These are phyloP conservation scores for Cheilosia vulpina DNA, from an alignment of 2,888 invertebrate genomes.

Conservation along the genomic window DNA sequence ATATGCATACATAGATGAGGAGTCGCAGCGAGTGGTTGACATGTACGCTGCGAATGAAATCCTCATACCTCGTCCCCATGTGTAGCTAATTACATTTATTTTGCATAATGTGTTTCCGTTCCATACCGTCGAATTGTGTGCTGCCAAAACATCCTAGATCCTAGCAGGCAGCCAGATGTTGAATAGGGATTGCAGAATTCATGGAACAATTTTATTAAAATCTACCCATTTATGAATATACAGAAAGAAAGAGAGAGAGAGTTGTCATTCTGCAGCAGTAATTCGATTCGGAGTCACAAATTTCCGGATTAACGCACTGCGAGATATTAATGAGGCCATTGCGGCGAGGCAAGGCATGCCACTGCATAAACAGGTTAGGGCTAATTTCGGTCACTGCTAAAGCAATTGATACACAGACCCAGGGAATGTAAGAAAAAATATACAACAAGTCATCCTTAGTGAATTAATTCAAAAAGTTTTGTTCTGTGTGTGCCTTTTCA, in stretches of 20 bases:
- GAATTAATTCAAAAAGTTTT: constrained; percentile 17
- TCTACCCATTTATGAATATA: neutral
- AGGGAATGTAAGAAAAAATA: neutral
- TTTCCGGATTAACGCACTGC: constrained; percentile 57
- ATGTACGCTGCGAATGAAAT: constrained; percentile 30
- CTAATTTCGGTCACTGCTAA: constrained; percentile 23
- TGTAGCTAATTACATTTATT: constrained; percentile 62
- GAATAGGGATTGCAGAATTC: constrained; percentile 50
- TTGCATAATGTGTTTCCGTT: constrained; percentile 65
- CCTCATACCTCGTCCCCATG: constrained; percentile 3
- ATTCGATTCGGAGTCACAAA: constrained; percentile 47
- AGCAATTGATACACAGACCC: neutral
- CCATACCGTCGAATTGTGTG: neutral
- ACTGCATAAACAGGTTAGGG: constrained; percentile 1
- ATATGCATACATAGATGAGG: neutral
- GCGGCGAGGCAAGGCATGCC: neutral
- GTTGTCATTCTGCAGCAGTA: constrained; percentile 14
- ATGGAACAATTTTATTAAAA: constrained; percentile 56
- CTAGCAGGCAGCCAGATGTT: constrained; percentile 10
- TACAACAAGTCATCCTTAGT: neutral
- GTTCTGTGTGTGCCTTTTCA: constrained; percentile 15
- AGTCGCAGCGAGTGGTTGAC: constrained; percentile 36
- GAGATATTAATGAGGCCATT: constrained; percentile 52
- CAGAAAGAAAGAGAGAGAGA: too few relatives aligned
- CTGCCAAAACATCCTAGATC: neutral